These are phyloP conservation scores for Mizuhopecten yessoensis DNA, from an alignment of 1,140 invertebrate genomes.

Conservation along the genomic window DNA sequence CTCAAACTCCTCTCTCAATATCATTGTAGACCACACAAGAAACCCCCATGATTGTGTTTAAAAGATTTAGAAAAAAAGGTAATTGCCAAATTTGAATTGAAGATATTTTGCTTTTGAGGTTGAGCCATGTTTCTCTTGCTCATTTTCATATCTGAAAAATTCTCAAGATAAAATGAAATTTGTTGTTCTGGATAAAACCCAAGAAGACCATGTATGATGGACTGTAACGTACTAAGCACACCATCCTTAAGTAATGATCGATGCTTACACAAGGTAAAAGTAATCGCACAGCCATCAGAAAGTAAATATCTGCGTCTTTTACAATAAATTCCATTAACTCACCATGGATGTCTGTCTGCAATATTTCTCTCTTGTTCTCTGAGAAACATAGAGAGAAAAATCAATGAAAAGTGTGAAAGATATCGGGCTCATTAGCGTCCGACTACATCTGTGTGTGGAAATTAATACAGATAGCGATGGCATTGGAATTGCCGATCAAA, in stretches of 20 bases:
- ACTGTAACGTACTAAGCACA: too few relatives aligned
- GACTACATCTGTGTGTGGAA: neutral
- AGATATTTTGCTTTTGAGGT: too few relatives aligned
- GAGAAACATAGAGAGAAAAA: neutral
- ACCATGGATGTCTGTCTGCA: slow-evolving; percentile 4
- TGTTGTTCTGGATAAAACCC: too few relatives aligned
- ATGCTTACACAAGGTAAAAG: neutral
- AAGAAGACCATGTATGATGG: too few relatives aligned
- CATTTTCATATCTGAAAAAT: too few relatives aligned
- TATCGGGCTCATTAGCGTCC: neutral
- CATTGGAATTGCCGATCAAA: neutral
- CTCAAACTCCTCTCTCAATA: neutral
- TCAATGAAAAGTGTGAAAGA: neutral
- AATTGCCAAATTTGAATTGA: too few relatives aligned
- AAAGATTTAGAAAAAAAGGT: too few relatives aligned
- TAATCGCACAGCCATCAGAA: neutral
- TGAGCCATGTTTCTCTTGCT: too few relatives aligned
- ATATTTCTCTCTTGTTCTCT: neutral
- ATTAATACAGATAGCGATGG: slow-evolving; percentile 2
- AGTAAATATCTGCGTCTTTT: slow-evolving; percentile 25
- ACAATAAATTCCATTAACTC: slow-evolving; percentile 7
- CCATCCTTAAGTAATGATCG: neutral
- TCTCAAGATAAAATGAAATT: too few relatives aligned
- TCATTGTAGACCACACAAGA: too few relatives aligned
- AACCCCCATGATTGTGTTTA: too few relatives aligned